Base-by-base conservation (phyloP, 1,140 invertebrate species). In the Zaprionus lachaisei region DNA sequence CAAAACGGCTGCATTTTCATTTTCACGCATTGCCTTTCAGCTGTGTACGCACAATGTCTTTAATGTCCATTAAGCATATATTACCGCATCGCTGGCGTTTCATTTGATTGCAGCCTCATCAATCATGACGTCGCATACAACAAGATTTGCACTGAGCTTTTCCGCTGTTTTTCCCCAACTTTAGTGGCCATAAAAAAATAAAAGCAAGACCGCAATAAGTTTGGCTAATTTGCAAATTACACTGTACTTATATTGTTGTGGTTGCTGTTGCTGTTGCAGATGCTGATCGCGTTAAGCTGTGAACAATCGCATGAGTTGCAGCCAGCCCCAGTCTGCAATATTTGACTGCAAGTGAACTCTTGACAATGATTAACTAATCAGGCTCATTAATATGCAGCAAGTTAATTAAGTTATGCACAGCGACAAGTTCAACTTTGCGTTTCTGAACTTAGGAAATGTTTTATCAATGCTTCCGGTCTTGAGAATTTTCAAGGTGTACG, bases 91-190 rank as follows among this genome's bases (percentile, higher is more conserved):
- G 79, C 60, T 90, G 78, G 62, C 68, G 61, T 77, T 79, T 72
- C 72, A 77, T 61, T 87, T 89, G 81, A 84, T 89, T 89, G 84
- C 81, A 67, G 68, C 66, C 81, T 89, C 84, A 87, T 87, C 84
- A 89, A 90, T 87, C 84, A 84, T 24, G 47, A 22, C 47, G 20
- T 9, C 17, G n/a, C 9, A 34, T 9, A 11, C 31, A 34, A 34
- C 47, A 9, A 41, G 38, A 41, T 14, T 20, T 22, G 7, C 47
- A 5, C 9, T 12, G 47, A 9, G 47, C 47, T 75, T 62, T 75
- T 67, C 63, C 44, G 55, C 47, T 1, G 26, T 72, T 63, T 79
- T 85, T 79, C 73, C 64, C 73, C 51, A 77, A 68, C 60, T 51
- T 7, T 49, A 49, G 15, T 62, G 38, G 58, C 74, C 72, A 79